phyloP scores from a whole-genome alignment of 1,140 invertebrate genomes.

The Drosophila lacertosa region DNA sequence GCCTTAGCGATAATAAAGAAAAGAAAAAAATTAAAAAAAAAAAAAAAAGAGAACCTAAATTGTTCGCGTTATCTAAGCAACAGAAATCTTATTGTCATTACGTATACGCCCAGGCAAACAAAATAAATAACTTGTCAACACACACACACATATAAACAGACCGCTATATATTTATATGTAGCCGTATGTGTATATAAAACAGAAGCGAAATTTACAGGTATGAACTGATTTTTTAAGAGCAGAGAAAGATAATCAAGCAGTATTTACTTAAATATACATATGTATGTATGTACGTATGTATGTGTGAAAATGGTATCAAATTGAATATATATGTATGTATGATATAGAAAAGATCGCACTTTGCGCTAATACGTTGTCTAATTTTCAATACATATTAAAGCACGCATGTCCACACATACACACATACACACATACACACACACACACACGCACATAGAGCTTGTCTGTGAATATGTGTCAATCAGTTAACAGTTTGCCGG shows the following conservation, averaged over 20 bases:
- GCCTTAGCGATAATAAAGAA: slow-evolving; percentile 19
- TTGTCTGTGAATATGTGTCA: not conserved
- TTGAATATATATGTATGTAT: not conserved
- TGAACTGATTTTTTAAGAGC: slow-evolving; percentile 2
- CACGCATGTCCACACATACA: not conserved
- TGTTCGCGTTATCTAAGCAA: slow-evolving; percentile 32
- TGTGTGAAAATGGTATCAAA: not conserved
- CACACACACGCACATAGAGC: not conserved
- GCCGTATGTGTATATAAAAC: not conserved
- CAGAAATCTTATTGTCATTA: slow-evolving; percentile 31
- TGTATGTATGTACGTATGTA: not conserved
- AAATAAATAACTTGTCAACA: slow-evolving; percentile 22
- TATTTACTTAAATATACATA: not conserved
- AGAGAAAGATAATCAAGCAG: not conserved
- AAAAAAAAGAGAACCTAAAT: slow-evolving; percentile 21
- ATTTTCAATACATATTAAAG: not conserved
- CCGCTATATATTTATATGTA: not conserved
- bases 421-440: not conserved
- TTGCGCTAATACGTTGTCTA: not conserved
- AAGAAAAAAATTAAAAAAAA: slow-evolving; percentile 18
- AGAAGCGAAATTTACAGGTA: slow-evolving; percentile 12
- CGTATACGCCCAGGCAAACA: slow-evolving; percentile 21
- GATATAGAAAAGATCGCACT: not conserved
- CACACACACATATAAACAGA: not conserved
- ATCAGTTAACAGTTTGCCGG: slow-evolving; percentile 8